Conservation (phyloP, 2,888 invertebrate genomes). For the Acleris literana region DNA sequence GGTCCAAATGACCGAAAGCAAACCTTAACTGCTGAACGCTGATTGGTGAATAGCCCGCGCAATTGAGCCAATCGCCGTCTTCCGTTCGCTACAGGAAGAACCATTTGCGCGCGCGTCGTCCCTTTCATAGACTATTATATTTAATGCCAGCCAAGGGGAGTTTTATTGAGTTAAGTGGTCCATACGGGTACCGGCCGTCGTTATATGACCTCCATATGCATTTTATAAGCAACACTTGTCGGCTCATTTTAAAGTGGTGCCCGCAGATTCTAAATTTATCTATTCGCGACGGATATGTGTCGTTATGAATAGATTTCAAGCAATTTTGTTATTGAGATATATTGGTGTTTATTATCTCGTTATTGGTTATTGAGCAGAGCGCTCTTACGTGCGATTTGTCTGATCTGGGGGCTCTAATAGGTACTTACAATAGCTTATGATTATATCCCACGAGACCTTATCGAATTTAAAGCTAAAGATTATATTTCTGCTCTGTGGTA, state of each 20-base stretch:
- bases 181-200: constrained; percentile 68
- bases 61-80: constrained; percentile 82
- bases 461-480: too few species aligned
- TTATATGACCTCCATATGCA: constrained; percentile 52
- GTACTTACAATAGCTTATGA: too few species aligned
- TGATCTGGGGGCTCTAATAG: background rate
- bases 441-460: too few species aligned
- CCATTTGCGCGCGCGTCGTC: constrained; percentile 69
- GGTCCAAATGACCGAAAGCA: constrained; percentile 27
- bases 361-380: constrained; percentile 51
- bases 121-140: constrained; percentile 81
- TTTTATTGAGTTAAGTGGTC: constrained; percentile 80
- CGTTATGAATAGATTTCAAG: constrained; percentile 69
- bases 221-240: constrained; percentile 38
- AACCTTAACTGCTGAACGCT: constrained; percentile 54
- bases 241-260: constrained; percentile 48
- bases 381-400: constrained; percentile 55
- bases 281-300: constrained; percentile 68
- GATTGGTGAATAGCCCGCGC: constrained; percentile 77
- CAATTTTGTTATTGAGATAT: constrained; percentile 73
- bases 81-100: constrained; percentile 78
- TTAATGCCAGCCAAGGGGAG: constrained; percentile 77
- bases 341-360: constrained; percentile 50
- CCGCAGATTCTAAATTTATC: constrained; percentile 70
- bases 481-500: too few species aligned